Evolutionary conservation across 2,888 invertebrate species (phyloP).

Genomic region (Xestia xanthographa): DNA sequence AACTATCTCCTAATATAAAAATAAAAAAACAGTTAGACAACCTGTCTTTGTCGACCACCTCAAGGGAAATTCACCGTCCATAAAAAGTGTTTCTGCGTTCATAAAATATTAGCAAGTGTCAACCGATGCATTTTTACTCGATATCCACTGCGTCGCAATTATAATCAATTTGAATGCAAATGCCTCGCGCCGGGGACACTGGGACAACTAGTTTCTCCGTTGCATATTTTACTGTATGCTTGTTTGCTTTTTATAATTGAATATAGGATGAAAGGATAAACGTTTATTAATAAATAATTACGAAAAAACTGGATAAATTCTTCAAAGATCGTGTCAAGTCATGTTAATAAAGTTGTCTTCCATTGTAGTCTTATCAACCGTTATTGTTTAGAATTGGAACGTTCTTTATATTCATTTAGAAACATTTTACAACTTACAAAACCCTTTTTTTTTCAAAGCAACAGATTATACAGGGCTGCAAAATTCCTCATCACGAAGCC

Average conservation of each 20-base stretch:
- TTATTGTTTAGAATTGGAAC: neutral
- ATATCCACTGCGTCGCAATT: conserved; percentile 52
- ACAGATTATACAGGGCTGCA: neutral
- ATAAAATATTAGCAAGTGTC: conserved; percentile 63
- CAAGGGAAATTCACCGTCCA: conserved; percentile 8
- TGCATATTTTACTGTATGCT: conserved; percentile 60
- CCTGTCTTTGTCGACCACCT: conserved; percentile 8
- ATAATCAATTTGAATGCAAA: conserved; percentile 68
- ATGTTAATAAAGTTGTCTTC: neutral
- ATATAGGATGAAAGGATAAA: conserved; percentile 50
- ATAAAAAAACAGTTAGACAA: neutral
- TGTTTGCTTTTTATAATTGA: conserved; percentile 68
- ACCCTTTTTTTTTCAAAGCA: neutral
- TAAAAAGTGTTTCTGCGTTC: conserved; percentile 31
- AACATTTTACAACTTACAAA: neutral
- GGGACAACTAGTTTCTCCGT: conserved; percentile 51
- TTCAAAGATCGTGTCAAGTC: neutral
- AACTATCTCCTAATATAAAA: neutral
- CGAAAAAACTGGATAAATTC: conserved; percentile 4
- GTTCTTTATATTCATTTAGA: neutral
- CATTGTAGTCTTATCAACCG: neutral
- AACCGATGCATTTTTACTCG: conserved; percentile 53
- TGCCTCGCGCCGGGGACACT: conserved; percentile 39
- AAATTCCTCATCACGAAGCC: too few relatives aligned
- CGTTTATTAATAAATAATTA: conserved; percentile 2